Base-by-base conservation (phyloP, 1,140 invertebrate genomes). In the Ptiloglossa arizonensis region DNA sequence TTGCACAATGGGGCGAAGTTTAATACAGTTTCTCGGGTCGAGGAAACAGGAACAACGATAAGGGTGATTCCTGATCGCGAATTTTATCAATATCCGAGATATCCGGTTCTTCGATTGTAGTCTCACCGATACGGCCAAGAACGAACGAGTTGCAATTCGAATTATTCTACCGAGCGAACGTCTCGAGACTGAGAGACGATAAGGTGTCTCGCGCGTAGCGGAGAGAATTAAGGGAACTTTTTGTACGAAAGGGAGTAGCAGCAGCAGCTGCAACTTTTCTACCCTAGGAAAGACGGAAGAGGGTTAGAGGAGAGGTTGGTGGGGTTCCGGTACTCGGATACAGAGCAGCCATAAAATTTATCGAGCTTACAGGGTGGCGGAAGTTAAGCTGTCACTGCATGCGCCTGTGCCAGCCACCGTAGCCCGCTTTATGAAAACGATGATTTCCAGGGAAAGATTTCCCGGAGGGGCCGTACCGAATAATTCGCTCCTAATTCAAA, bases 401-500 rank as follows among this genome's bases (percentile, higher is more conserved):
- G 46, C 52, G 29, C 35, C 29, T 56, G 60, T 41, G 54, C 32
- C 22, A 48, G 54, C 32, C 22, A 48, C 48, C 27, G 69, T 38
- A 9, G 44, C 8, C 9, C 62, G 69, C 57, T 67, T 86, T 77
- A 83, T 86, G 81, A 86, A 86, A 86, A 83, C 72, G 81, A 86
- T 83, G 79, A 86, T 81, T 86, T 86, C 67, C 56, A 57, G 81
- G 59, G 72, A 79, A 80, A 83, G 83, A 85, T 85, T 85, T 83
- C 81, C 83, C 83, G 29, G 22, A 46, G 73, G 83, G 74, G 60
- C 8, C 41, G 64, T 75, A 13, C 41, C 5, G 64, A 1, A 64
- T 77, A 57, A 76, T 75, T 52, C 70, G 32, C 9, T 13, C 32
- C 66, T 60, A 69, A 68, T 69, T 67, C 64, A 77, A 77, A 62